These are phyloP conservation scores for Dendrolimus pini DNA, from an alignment of 2,888 invertebrate species.

Conservation along the genomic window DNA sequence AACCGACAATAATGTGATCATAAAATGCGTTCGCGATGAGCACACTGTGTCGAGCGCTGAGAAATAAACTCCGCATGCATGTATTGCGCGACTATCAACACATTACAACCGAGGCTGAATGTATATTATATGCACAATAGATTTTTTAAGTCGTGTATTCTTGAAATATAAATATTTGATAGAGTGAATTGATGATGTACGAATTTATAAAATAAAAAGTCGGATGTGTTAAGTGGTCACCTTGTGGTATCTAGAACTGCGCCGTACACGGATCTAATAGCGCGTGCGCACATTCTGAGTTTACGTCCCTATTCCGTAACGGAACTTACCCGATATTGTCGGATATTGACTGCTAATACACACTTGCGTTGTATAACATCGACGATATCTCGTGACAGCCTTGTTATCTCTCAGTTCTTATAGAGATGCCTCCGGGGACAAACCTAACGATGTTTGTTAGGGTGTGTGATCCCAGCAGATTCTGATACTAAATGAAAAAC, in stretches of 20 bases:
- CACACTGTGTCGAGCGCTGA: background rate
- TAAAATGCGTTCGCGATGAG: conserved; percentile 4
- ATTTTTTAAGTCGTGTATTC: conserved; percentile 14
- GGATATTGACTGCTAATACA: conserved; percentile 33
- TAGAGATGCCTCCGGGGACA: conserved; percentile 55
- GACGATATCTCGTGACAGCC: conserved; percentile 57
- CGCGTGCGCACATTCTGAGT: conserved; percentile 19
- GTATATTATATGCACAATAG: conserved; percentile 20
- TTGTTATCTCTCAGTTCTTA: conserved; percentile 62
- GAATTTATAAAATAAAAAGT: conserved; percentile 14
- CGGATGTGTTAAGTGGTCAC: conserved; percentile 9
- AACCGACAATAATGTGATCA: conserved; percentile 6
- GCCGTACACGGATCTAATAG: background rate
- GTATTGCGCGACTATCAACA: conserved; percentile 11
- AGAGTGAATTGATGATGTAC: conserved; percentile 27
- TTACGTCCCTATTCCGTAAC: conserved; percentile 32
- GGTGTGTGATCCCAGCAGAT: conserved; percentile 24
- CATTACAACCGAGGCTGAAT: conserved; percentile 23
- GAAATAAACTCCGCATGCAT: conserved; percentile 3
- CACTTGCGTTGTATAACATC: conserved; percentile 52
- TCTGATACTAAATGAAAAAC: conserved; percentile 17
- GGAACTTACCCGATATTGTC: conserved; percentile 24
- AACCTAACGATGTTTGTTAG: conserved; percentile 34
- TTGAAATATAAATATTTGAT: conserved; percentile 11
- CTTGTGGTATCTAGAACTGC: no score